Evolutionary conservation across 1,140 invertebrate species (phyloP).

Genomic region (Bombus terrestris): DNA sequence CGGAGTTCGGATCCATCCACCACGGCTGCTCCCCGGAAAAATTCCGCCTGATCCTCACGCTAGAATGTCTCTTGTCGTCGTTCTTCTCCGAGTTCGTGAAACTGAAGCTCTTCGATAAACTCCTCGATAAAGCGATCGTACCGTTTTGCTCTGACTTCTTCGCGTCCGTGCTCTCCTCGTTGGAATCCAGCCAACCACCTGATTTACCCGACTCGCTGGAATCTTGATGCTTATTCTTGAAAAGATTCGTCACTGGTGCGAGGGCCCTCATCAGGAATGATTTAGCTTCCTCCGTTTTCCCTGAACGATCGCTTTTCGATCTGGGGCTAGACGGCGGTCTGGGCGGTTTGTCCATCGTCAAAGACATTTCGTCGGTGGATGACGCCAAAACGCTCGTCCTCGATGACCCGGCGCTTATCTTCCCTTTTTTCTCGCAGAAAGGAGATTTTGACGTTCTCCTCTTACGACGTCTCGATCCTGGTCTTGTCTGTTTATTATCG

Average conservation of each 20-base stretch:
- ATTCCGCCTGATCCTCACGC: conserved; percentile 78
- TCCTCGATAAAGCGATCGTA: conserved; percentile 65
- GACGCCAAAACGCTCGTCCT: conserved; percentile 82
- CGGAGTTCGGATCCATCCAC: conserved; percentile 84
- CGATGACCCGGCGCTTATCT: conserved; percentile 77
- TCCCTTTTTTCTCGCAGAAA: conserved; percentile 65
- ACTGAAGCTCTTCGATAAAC: conserved; percentile 71
- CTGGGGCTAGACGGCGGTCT: conserved; percentile 82
- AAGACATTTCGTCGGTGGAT: conserved; percentile 84
- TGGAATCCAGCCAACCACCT: conserved; percentile 72
- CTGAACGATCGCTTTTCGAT: conserved; percentile 80
- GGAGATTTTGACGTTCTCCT: conserved; percentile 65
- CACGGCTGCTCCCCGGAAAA: conserved; percentile 85
- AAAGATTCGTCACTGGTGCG: conserved; percentile 87
- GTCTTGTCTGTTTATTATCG: conserved; percentile 40
- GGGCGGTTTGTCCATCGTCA: conserved; percentile 83
- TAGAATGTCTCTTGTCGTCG: conserved; percentile 71
- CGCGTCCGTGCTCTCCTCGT: conserved; percentile 75
- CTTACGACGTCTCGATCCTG: conserved; percentile 58
- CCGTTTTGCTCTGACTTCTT: conserved; percentile 54
- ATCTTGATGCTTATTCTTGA: conserved; percentile 84
- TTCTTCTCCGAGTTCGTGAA: conserved; percentile 69
- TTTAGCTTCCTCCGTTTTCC: conserved; percentile 86
- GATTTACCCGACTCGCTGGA: conserved; percentile 76
- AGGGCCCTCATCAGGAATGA: conserved; percentile 88